Evolutionary conservation across 2,888 invertebrate species (phyloP), one percentile per base, ranked within the genome.

Genomic region (Dryomyza anilis): DNA sequence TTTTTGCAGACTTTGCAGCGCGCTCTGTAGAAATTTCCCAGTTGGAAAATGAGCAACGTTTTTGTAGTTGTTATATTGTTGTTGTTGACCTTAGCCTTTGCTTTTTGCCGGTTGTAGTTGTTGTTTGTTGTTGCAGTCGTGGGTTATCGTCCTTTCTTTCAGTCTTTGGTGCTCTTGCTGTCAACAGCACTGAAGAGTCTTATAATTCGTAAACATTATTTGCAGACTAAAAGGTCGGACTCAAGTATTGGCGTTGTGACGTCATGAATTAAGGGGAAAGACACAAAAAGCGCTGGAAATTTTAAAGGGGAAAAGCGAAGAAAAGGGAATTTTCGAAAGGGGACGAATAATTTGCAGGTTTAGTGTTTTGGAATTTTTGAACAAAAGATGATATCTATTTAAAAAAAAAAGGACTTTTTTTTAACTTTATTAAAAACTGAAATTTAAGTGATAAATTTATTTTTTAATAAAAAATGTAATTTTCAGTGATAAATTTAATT

Each of bases 61-160:
- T 33, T 33, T 39, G 45, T 58, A 29, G 39, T 58, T 53, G 45
- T 50, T 50, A 48, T 53, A n/a, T 56, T 56, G 45, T 63, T 60
- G 29, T 29, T 46, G 30, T 69, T 77, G 76, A 77, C 77, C 77
- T 77, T 77, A 76, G 77, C 78, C 78, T 70, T 67, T 59, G 52
- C 33, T 58, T 67, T n/a, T 68, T 69, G 74, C 76, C 78, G 75
- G 77, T 64, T n/a, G n/a, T n/a, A n/a, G n/a, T n/a, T n/a, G n/a
- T n/a, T n/a, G n/a, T n/a, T 50, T 63, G 62, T 63, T 56, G 57
- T 36, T 50, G 67, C 63, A 73, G 72, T 65, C 62, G 68, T 70
- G 64, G 65, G 64, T 64, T 43, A 36, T 57, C 23, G n/a, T 39
- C 12, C 39, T n/a, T n/a, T 56, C 7, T 39, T 21, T 27, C 29